Evolutionary conservation across 2,888 invertebrate species (phyloP), one percentile per base, ranked within the genome.

Genomic region (Agriopis marginaria): DNA sequence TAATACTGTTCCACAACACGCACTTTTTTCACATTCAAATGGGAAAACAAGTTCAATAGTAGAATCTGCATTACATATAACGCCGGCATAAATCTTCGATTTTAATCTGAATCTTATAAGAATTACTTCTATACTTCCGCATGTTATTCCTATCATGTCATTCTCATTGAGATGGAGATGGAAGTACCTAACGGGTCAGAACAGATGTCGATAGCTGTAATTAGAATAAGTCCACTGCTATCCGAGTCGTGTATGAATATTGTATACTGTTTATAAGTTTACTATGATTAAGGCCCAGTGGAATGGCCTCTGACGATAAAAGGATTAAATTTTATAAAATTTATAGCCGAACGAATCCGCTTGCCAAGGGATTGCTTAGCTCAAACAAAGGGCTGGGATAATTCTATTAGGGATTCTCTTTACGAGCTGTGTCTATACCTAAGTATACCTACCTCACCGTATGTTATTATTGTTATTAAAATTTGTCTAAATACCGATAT

Each of bases 281-380:
- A 65, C n/a, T 23, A 4, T 65, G 55, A 69, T 54, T 63, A 63
- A 80, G 80, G 77, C 74, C 79, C 77, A 85, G 83, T 85, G 79
- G 83, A 83, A 82, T 82, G 89, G 87, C 72, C 79, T 53, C 75
- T 77, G 75, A 79, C 87, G 92, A 92, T 92, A 92, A 91, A 85
- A 79, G 90, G 91, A 90, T 92, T 92, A 90, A 89, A 89, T 86
- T 89, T 86, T 86, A 83, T 86, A 86, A 89, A 89, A 89, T 89
- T 89, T 89, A 89, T 89, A 80, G 85, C 78, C 49, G 83, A 78
- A 84, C 86, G 84, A 85, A 79, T 74, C 75, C 77, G 77, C 73
- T 81, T 79, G 83, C 79, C 80, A 68, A 71, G 70, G 73, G 71
- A 72, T 72, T 74, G 68, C 71, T 68, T 72, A 72, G 74, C 74